Evolutionary conservation across 2,888 invertebrate genomes (phyloP), one percentile per base, ranked within the genome.

Genomic region (Epistrophe eligans): DNA sequence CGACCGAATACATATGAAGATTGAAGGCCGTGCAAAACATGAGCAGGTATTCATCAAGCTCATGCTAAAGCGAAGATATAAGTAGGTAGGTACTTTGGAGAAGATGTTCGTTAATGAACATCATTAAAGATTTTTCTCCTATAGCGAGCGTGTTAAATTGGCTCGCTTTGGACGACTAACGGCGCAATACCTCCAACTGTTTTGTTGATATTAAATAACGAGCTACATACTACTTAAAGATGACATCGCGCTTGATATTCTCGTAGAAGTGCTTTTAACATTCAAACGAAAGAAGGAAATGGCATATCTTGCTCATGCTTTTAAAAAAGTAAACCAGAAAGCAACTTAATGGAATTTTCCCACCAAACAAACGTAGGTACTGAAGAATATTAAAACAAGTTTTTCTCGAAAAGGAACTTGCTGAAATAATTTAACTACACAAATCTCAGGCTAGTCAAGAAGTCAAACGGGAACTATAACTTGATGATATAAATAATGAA

Each of bases 31-130:
- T 99, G 96, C 97, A 96, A 91, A 97, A 95, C 97, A 97, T 94
- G 98, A 98, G 13, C 91, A 97, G 97, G 97, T 99, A 92, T 98
- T 99, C 94, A 96, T 97, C 93, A 98, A 99, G 94, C 95, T 99
- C 93, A 98, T 98, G n/a, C n/a, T n/a, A n/a, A n/a, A n/a, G 96
- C 96, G 99, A 92, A 96, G 99, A 91, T 99, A 98, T 95, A 99
- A 99, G 94, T 99, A 99, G n/a, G n/a, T n/a, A n/a, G n/a, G n/a
- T n/a, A n/a, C n/a, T 94, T 95, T 99, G 95, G 99, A 99, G 94
- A 99, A 98, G 95, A 97, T 98, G 96, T 98, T 99, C 94, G 97
- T 97, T 98, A 90, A 94, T 97, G 92, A 96, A 98, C 91, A 99
- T 98, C 94, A 96, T 99, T 93, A 98, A 98, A 94, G 98, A 98